Base-by-base conservation (phyloP, 2,113 vertebrate species). In the Strix aluco region DNA sequence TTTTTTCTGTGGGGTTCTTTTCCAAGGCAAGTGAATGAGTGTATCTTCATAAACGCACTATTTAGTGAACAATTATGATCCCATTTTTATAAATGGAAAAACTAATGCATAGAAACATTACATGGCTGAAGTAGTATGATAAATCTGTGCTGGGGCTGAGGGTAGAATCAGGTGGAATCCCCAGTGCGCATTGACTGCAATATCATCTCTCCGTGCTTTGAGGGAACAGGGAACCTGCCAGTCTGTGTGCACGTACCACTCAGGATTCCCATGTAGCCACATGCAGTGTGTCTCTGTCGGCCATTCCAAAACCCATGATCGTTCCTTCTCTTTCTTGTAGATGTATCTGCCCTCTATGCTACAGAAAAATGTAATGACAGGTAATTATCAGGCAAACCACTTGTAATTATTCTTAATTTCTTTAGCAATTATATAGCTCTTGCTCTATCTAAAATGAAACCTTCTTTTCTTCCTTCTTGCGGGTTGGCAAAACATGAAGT, bases 371-470 rank as follows among this genome's bases (percentile, higher is more conserved):
- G 1, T 67, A 91, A 95, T 87, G 90, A 44, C 81, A 87, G 65
- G 83, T 95, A 94, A 81, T 75, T 93, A 94, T 70, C 63, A 77
- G 79, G 84, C 95, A 92, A 90, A 95, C 93, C 71, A 55, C 72
- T 93, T 74, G 38, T 74, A 95, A 93, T 94, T 84, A 94, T 83
- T 96, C 84, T 86, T 92, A 77, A 59, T 69, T 79, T 94, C 58
- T 90, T 51, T 49, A 90, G 92, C 49, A 70, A 58, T 89, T 90
- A 72, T 18, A 26, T 19, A 88, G 63, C 36, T 88, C 67, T 90
- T 81, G 67, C 87, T 91, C 47, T 93, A 73, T 96, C 82, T 90
- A 69, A 75, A 97, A 88, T 58, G 75, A 87, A 95, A 30, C 51
- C 71, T 73, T 34, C 70, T 96, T 86, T 70, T 92, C 81, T 94